Conservation (phyloP, 2,797 vertebrate genomes). For the Pelobates cultripes region DNA sequence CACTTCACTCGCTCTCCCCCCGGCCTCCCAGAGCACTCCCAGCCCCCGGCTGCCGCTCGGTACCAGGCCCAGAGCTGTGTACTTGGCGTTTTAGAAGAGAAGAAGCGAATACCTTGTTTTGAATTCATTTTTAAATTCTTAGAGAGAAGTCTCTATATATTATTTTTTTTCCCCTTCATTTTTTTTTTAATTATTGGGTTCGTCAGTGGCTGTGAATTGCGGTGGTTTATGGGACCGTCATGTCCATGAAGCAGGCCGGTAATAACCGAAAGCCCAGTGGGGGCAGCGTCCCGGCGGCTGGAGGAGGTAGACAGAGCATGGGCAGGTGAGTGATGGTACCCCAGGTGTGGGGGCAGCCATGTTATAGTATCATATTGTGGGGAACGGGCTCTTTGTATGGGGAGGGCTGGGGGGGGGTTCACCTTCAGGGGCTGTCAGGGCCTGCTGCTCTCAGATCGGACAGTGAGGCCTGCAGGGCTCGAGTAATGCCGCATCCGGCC, state of each 20-base stretch:
- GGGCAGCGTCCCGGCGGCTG: constrained; percentile 77
- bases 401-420: constrained; percentile 34
- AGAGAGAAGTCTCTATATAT: not conserved
- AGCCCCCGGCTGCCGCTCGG: constrained; percentile 38
- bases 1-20: constrained; percentile 57
- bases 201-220: constrained; percentile 66
- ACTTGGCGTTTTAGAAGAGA: not conserved
- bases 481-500: not conserved
- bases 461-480: constrained; percentile 42
- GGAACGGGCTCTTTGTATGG: constrained; percentile 5
- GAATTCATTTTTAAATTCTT: constrained; percentile 6
- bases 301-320: constrained; percentile 80
- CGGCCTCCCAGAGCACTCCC: constrained; percentile 47
- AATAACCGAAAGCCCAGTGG: constrained; percentile 87
- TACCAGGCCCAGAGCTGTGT: constrained; percentile 8
- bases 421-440: constrained; percentile 49
- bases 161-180: constrained; percentile 18
- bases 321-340: constrained; percentile 82
- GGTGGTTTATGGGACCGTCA: constrained; percentile 87
- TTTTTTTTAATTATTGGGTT: constrained; percentile 4
- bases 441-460: constrained; percentile 20
- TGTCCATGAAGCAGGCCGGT: constrained; percentile 93
- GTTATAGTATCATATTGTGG: constrained; percentile 41
- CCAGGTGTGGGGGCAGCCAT: constrained; percentile 18
- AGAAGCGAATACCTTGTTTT: not conserved